Evolutionary conservation across 2,888 invertebrate genomes (phyloP), one percentile per base, ranked within the genome.

Genomic region (Pilophorus perplexus): DNA sequence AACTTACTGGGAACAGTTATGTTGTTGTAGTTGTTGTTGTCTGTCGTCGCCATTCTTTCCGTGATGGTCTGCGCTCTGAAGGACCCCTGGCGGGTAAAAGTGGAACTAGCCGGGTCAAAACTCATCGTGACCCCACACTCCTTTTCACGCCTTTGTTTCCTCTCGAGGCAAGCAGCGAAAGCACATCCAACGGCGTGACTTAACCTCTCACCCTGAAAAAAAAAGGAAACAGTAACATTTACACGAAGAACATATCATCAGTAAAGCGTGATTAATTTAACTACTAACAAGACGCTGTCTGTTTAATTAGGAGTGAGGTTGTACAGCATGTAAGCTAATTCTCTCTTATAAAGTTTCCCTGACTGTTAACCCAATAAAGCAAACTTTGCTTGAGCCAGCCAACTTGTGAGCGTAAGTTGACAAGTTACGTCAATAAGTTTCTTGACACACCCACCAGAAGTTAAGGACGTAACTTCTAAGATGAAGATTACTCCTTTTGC

Each of bases 121-220:
- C 89, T 90, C 91, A 93, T 93, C 42, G 91, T 91, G 10, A 93
- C 93, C 8, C 90, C 89, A 76, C 92, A 93, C 78, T 98, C 97
- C 77, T 95, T 96, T 78, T 99, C 98, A 69, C 98, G 84, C 71
- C 93, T 90, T 79, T 98, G 96, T 79, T 99, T 99, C 74, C 94
- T 85, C 77, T 99, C 99, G 73, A 99, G 80, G 75, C 99, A 99
- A 1, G 97, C 94, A 64, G 97, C 94, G 80, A 99, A 99, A 54
- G 99, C 98, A 81, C 98, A 99, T 40, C 99, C 99, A 25, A 99
- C 99, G 1, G 99, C 99, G 80, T 99, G 99, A 73, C 97, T 97
- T 71, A 99, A 80, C 48, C 99, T 84, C 80, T 99, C 99, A 67
- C 99, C 99, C 87, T 87, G 76, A 48, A 57, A 55, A 42, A 57